Evolutionary conservation across 2,888 invertebrate genomes (phyloP).

Genomic region (Augiades crinisus): DNA sequence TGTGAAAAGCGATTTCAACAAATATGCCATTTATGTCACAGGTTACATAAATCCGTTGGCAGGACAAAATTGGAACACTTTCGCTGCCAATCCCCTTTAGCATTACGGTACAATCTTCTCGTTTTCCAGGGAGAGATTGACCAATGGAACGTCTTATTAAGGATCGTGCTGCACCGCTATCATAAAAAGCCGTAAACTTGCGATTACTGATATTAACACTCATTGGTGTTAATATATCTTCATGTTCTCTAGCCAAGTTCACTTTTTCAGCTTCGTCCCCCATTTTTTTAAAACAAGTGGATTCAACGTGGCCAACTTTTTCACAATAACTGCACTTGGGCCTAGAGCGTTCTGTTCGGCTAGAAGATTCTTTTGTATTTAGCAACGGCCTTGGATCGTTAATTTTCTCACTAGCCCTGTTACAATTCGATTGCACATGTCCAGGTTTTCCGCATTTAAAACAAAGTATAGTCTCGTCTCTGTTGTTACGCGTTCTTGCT

Average conservation of each 20-base stretch:
- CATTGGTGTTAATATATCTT: slow-evolving; percentile 2
- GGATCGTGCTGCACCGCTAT: slow-evolving; percentile 21
- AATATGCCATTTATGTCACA: slow-evolving; percentile 7
- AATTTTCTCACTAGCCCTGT: not conserved
- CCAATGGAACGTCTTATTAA: slow-evolving; percentile 25
- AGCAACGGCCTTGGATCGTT: not conserved
- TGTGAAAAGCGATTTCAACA: slow-evolving; percentile 6
- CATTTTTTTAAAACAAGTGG: slow-evolving; percentile 10
- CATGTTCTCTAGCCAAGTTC: not conserved
- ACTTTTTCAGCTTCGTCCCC: slow-evolving; percentile 2
- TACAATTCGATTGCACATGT: slow-evolving; percentile 2
- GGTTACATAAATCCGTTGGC: not conserved
- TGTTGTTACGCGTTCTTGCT: not conserved
- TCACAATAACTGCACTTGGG: slow-evolving; percentile 12
- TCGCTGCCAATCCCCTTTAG: slow-evolving; percentile 4
- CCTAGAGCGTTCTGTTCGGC: slow-evolving; percentile 2
- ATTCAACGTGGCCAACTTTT: slow-evolving; percentile 5
- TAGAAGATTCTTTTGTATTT: not conserved
- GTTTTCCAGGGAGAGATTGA: slow-evolving; percentile 27
- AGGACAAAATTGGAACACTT: not conserved
- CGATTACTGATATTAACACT: not conserved
- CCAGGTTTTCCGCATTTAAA: slow-evolving; percentile 3
- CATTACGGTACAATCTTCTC: slow-evolving; percentile 3
- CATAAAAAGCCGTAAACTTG: not conserved
- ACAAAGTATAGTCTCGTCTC: not conserved